Evolutionary conservation across 2,797 vertebrate genomes (phyloP), one percentile per base, ranked within the genome.

Genomic region (Halcyon chelicuti): DNA sequence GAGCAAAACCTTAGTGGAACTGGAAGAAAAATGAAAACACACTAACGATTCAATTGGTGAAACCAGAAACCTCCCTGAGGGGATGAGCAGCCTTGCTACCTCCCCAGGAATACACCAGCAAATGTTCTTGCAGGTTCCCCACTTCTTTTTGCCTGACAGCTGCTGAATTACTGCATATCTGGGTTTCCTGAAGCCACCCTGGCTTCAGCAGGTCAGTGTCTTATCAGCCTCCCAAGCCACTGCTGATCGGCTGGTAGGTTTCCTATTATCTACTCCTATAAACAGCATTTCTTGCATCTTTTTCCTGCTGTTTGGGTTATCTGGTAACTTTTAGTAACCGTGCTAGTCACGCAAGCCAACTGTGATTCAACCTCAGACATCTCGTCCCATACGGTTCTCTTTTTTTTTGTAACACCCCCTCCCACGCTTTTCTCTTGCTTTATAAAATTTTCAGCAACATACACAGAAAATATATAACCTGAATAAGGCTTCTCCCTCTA

Each of bases 331-430:
- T 15, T 14, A 37, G 13, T 57, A 39, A 20, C 21, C 5, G 26
- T 44, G 19, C 12, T 12, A 54, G 25, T 31, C 47, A 47, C 9
- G 0, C n/a, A 47, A 68, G 26, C 14, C 49, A 49, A 55, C 29
- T 54, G 22, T 0, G 0, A 12, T 28, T 22, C 22, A 9, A 6
- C 4, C 26, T 63, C 35, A 14, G 26, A 11, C 37, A n/a, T 10
- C 28, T 37, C 1, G 0, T 25, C 26, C 57, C 44, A 7, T 12
- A 18, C 40, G 44, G 1, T 11, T 35, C 35, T 62, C 12, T 44
- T 28, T 18, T 55, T n/a, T n/a, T 40, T 29, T 46, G n/a, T 11
- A 3, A 12, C 37, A 37, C 16, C 4, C 7, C 9, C 18, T 29
- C 28, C 29, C 28, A 3, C 7, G 8, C 22, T 49, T 47, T 39